A percentile compares a stretch with the other conserved stretches of the same genome.
phyloP scores from a whole-genome alignment of 1,140 invertebrate genomes.

The Eumeta japonica region DNA sequence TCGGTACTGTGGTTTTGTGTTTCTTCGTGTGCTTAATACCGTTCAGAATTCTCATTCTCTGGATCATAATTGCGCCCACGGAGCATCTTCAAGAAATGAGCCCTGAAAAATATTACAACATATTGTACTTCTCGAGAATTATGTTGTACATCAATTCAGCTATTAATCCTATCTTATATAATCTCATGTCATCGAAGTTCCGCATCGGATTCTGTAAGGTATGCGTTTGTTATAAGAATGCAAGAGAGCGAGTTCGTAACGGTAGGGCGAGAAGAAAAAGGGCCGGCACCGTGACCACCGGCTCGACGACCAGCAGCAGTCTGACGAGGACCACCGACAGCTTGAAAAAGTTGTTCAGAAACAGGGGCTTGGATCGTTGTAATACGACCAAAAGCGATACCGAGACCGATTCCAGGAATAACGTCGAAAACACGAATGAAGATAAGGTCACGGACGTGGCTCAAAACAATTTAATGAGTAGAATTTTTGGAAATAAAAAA shows the following conservation, averaged over 20 bases:
- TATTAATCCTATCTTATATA: constrained; percentile 80
- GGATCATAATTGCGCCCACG: constrained; percentile 68
- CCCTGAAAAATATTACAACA: constrained; percentile 72
- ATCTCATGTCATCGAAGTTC: constrained; percentile 85
- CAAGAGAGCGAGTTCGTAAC: constrained; percentile 26
- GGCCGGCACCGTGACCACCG: constrained; percentile 54
- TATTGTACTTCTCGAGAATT: constrained; percentile 80
- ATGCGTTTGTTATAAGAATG: constrained; percentile 57
- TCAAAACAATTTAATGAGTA: constrained; percentile 31
- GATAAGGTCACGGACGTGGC: constrained; percentile 8
- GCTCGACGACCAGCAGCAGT: constrained; percentile 58
- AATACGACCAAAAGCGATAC: constrained; percentile 25
- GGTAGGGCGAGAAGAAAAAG: constrained; percentile 31
- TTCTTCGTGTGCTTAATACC: constrained; percentile 88
- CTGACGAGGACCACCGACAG: constrained; percentile 46
- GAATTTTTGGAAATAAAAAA: constrained; percentile 36
- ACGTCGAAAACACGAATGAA: constrained; percentile 18
- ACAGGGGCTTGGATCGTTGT: constrained; percentile 42
- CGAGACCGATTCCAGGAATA: constrained; percentile 25
- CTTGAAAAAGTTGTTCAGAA: constrained; percentile 47
- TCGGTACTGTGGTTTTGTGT: constrained; percentile 78
- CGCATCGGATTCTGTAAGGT: constrained; percentile 70
- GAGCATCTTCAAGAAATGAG: constrained; percentile 62
- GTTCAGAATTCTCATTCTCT: constrained; percentile 79
- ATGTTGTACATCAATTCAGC: constrained; percentile 85